Percentiles rank a stretch among this genome's conserved stretches.
Conservation (phyloP, 2,797 vertebrate genomes). For the Merluccius polli region DNA sequence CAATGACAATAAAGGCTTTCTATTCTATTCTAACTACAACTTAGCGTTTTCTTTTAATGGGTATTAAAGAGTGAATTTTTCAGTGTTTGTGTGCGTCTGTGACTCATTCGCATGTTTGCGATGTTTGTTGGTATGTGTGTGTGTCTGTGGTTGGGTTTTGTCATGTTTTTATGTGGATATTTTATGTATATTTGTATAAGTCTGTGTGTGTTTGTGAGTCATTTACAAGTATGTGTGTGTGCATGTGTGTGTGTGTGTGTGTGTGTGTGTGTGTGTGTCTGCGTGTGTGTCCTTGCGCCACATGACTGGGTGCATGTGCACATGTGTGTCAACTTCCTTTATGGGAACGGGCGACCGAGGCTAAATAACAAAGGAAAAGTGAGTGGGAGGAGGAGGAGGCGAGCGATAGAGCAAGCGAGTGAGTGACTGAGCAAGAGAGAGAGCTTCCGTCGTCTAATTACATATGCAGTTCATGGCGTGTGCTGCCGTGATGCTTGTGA, state of each 20-base stretch:
- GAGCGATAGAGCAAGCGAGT: constrained; percentile 29
- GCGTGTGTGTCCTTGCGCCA: constrained; percentile 1
- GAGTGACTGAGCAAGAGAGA: constrained; percentile 41
- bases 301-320: not conserved
- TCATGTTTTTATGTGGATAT: not conserved
- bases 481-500: constrained; percentile 48
- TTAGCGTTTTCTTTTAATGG: too few species aligned
- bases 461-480: constrained; percentile 51
- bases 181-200: not conserved
- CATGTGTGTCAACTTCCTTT: not conserved
- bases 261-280: not conserved
- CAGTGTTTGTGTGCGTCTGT: not conserved
- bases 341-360: constrained; percentile 3
- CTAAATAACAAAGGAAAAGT: not conserved
- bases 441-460: constrained; percentile 59
- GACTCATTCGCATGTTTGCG: not conserved
- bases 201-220: not conserved
- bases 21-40: too few species aligned
- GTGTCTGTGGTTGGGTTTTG: too few species aligned
- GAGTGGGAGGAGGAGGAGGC: not conserved
- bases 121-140: not conserved
- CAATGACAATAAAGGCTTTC: too few species aligned
- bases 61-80: not conserved
- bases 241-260: too few species aligned
- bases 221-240: not conserved